Evolutionary conservation across 2,888 invertebrate genomes (phyloP).

Genomic region (Leptogaster cylindrica): DNA sequence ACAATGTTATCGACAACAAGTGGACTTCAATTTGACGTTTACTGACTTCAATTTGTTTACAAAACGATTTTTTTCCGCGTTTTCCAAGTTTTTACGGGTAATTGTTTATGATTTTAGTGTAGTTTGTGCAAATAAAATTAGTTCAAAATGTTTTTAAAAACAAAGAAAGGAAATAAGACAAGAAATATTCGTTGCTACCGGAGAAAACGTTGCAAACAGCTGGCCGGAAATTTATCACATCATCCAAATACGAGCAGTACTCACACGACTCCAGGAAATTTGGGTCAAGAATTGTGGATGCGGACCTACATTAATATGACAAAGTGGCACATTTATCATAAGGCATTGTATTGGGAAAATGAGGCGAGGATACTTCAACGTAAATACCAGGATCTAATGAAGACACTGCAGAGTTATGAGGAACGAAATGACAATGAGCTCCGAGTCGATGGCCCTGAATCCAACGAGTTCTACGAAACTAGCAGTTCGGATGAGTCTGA

Average conservation of each 20-base stretch:
- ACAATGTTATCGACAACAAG: too few relatives aligned
- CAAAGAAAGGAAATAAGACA: too few relatives aligned
- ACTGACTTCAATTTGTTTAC: too few relatives aligned
- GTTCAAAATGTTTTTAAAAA: not conserved
- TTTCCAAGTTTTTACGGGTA: too few relatives aligned
- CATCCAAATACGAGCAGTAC: too few relatives aligned
- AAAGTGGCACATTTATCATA: constrained; percentile 42
- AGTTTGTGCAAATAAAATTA: constrained; percentile 1
- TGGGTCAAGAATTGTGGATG: constrained; percentile 32
- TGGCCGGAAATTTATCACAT: too few relatives aligned
- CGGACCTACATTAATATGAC: constrained; percentile 42
- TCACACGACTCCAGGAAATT: too few relatives aligned
- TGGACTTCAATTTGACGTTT: too few relatives aligned
- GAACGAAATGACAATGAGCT: not conserved
- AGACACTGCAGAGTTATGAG: not conserved
- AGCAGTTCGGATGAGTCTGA: not conserved
- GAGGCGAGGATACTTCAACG: constrained; percentile 17
- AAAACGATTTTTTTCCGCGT: too few relatives aligned
- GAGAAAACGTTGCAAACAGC: too few relatives aligned
- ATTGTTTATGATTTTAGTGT: too few relatives aligned
- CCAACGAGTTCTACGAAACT: not conserved
- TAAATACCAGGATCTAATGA: constrained; percentile 33
- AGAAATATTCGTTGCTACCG: not conserved
- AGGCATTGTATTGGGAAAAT: constrained; percentile 37
- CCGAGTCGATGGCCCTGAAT: not conserved